Conservation (phyloP, 2,888 invertebrate species). For the Andrena camellia region DNA sequence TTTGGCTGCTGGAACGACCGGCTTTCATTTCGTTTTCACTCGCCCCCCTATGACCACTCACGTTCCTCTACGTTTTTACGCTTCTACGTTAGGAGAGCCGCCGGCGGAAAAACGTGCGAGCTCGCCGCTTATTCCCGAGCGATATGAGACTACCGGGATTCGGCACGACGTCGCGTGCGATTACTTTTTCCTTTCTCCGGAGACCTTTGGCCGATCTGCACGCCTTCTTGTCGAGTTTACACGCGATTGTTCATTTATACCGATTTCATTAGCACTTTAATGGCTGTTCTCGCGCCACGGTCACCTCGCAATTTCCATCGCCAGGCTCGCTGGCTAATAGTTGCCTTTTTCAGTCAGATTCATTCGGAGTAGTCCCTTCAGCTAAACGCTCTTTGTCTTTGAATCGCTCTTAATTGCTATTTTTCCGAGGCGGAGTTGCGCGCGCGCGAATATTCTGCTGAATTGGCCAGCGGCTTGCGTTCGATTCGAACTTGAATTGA, state of each 20-base stretch:
- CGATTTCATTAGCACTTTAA: slow-evolving; percentile 2
- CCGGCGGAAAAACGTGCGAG: neutral
- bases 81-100: too few species aligned
- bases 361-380: too few species aligned
- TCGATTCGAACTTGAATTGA: neutral
- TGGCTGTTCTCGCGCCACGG: neutral
- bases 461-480: neutral
- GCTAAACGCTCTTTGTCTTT: too few species aligned
- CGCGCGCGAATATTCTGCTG: neutral
- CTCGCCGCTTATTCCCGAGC: neutral
- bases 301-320: neutral
- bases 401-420: neutral
- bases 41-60: neutral
- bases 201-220: neutral
- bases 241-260: slow-evolving; percentile 8
- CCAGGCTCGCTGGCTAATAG: neutral
- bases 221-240: neutral
- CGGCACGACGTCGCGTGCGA: neutral
- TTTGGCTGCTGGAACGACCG: neutral
- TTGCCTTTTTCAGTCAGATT: too few species aligned
- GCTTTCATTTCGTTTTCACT: slow-evolving; percentile 3
- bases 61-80: neutral
- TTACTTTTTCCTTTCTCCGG: neutral
- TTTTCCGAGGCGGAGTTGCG: neutral
- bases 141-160: neutral